These are phyloP conservation scores for Euclidia mi DNA, from an alignment of 2,888 invertebrate species.

Conservation along the genomic window DNA sequence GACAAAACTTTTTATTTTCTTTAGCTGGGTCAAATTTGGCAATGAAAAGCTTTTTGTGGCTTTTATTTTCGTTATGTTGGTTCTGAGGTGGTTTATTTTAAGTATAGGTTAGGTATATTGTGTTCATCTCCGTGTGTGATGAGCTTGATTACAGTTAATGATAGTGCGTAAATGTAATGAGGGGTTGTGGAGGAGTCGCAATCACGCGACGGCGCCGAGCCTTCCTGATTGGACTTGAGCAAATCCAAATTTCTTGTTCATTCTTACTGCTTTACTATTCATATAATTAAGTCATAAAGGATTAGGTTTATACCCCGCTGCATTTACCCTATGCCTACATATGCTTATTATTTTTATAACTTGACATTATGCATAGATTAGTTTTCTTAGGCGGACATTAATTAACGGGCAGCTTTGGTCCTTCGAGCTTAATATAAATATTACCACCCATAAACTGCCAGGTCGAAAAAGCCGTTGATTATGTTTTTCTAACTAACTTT, in stretches of 20 bases:
- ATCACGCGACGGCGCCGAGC: constrained; percentile 67
- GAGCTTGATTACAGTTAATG: constrained; percentile 84
- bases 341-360: too few species aligned
- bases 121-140: constrained; percentile 83
- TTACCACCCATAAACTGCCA: too few species aligned
- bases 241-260: constrained; percentile 72
- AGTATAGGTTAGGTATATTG: constrained; percentile 81
- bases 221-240: constrained; percentile 78
- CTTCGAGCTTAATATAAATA: too few species aligned
- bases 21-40: constrained; percentile 17
- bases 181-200: constrained; percentile 75
- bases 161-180: constrained; percentile 85
- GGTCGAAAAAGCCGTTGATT: too few species aligned
- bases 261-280: constrained; percentile 54
- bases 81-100: constrained; percentile 63
- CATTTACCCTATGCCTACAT: too few species aligned
- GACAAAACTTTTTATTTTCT: constrained; percentile 18
- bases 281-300: constrained; percentile 37
- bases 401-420: too few species aligned
- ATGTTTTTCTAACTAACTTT: too few species aligned
- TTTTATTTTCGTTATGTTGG: constrained; percentile 19
- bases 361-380: too few species aligned
- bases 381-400: too few species aligned
- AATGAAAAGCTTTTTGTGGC: constrained; percentile 26
- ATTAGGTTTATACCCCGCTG: neutral